Percentiles rank a stretch among this genome's conserved stretches.
Evolutionary conservation across 2,888 invertebrate genomes (phyloP).

Genomic region (Monopis laevigella): DNA sequence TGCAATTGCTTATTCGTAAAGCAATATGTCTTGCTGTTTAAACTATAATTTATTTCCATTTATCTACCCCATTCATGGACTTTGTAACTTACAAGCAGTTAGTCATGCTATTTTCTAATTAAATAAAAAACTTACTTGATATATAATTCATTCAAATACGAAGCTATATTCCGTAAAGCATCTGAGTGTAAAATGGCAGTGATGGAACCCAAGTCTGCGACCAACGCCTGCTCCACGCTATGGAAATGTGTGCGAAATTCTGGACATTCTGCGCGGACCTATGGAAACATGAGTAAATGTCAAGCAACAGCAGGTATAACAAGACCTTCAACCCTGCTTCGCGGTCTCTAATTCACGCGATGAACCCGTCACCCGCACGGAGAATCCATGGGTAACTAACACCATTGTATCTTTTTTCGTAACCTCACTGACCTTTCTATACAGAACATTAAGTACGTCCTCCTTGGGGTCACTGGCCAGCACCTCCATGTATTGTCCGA

Average conservation of each 20-base stretch:
- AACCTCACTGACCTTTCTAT: conserved; percentile 80
- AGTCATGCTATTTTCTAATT: too few relatives aligned
- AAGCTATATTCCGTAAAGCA: conserved; percentile 74
- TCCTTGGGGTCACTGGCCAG: conserved; percentile 69
- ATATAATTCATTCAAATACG: conserved; percentile 72
- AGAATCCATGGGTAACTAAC: too few relatives aligned
- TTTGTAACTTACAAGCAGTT: too few relatives aligned
- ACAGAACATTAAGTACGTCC: conserved; percentile 77
- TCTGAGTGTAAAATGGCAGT: conserved; percentile 77
- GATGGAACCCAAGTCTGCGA: conserved; percentile 69
- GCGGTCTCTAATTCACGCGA: too few relatives aligned
- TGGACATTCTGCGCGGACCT: conserved; percentile 84
- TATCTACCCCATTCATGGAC: too few relatives aligned
- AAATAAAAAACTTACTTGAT: conserved; percentile 66
- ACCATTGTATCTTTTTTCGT: too few relatives aligned
- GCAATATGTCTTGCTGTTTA: too few relatives aligned
- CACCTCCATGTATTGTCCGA: conserved; percentile 81
- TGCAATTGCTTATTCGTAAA: too few relatives aligned
- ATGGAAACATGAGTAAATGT: conserved; percentile 21
- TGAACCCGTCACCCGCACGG: too few relatives aligned
- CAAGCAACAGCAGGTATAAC: too few relatives aligned
- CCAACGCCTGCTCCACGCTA: conserved; percentile 80
- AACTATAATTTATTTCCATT: too few relatives aligned
- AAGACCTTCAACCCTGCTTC: too few relatives aligned
- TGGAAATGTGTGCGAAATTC: conserved; percentile 85